phyloP scores from a whole-genome alignment of 2,888 invertebrate genomes.

The Andrena hattorfiana region DNA sequence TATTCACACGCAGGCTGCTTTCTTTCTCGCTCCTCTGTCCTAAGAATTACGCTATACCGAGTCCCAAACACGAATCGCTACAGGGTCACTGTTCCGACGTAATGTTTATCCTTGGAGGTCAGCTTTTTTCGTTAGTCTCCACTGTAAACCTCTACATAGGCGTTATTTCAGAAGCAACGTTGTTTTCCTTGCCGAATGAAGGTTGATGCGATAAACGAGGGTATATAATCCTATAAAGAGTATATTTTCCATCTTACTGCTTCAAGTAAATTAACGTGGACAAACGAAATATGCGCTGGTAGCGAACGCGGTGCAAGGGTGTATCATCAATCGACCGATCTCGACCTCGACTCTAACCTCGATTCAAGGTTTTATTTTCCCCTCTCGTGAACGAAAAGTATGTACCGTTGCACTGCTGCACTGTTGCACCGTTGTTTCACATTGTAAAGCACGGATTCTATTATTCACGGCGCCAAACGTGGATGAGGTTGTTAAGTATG shows the following conservation, averaged over 20 bases:
- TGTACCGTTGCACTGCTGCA: not conserved
- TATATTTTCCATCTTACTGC: no score
- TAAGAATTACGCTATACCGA: not conserved
- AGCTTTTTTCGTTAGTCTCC: not conserved
- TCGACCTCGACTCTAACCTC: slow-evolving; percentile 55
- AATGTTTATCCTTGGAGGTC: not conserved
- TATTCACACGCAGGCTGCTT: not conserved
- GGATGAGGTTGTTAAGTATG: slow-evolving; percentile 27
- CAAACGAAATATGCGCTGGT: no score
- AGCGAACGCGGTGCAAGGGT: not conserved
- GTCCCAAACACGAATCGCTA: not conserved
- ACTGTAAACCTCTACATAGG: not conserved
- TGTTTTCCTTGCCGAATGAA: not conserved
- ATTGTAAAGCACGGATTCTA: slow-evolving; percentile 33
- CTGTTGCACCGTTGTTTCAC: not conserved
- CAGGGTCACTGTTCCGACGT: slow-evolving; percentile 10
- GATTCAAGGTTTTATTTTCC: slow-evolving; percentile 44
- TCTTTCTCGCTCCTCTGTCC: not conserved
- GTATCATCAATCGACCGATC: slow-evolving; percentile 53
- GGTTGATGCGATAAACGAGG: no score
- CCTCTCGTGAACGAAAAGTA: slow-evolving; percentile 28
- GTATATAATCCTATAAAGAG: no score
- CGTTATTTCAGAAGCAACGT: not conserved
- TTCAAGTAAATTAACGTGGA: no score
- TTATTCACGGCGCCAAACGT: slow-evolving; percentile 35